phyloP scores from a whole-genome alignment of 2,113 vertebrate genomes.

The Cinclus cinclus region DNA sequence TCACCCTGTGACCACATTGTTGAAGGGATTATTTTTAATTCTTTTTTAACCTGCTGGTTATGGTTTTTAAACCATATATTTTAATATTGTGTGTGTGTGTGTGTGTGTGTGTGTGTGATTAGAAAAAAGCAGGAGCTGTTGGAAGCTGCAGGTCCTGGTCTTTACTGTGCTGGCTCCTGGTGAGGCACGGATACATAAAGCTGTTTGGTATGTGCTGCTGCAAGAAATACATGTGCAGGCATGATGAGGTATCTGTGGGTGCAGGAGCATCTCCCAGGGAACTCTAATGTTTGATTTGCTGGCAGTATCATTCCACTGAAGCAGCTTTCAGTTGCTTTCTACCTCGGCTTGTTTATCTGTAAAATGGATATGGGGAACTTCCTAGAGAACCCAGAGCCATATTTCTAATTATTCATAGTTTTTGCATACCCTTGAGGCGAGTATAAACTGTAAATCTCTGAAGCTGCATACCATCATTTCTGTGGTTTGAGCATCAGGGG shows the following conservation, averaged over 20 bases:
- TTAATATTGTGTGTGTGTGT: neutral
- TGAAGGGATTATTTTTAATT: neutral
- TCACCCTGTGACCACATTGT: rapidly evolving
- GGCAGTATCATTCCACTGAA: neutral
- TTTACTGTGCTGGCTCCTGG: neutral
- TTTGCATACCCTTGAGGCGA: neutral
- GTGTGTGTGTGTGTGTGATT: neutral
- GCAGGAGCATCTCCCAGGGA: neutral
- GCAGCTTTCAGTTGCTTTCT: neutral
- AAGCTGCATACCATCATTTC: neutral
- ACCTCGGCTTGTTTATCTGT: neutral
- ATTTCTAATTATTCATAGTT: neutral
- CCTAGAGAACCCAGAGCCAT: neutral
- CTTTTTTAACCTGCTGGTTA: neutral
- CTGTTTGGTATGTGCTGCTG: neutral
- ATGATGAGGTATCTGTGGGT: neutral
- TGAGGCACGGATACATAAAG: neutral
- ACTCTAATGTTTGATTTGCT: neutral
- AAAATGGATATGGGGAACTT: neutral
- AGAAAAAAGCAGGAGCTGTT: neutral
- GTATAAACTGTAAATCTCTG: neutral
- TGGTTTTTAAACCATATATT: neutral
- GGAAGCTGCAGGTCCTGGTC: neutral
- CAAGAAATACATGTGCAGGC: neutral
- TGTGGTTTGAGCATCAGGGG: neutral